Evolutionary conservation across 2,888 invertebrate species (phyloP).

Genomic region (Buathra laborator): DNA sequence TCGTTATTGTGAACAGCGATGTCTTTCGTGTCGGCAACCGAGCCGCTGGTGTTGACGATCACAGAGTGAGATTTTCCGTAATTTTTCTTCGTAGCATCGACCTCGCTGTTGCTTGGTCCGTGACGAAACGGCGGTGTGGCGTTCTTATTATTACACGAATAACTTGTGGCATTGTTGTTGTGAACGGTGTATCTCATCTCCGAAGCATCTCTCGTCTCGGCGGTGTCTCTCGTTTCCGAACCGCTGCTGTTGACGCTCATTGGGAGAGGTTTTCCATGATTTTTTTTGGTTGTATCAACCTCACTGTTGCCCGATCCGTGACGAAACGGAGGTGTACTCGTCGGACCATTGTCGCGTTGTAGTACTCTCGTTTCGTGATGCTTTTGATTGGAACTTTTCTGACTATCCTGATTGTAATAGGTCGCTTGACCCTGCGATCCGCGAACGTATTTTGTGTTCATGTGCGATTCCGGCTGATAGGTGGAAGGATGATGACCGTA

Average conservation of each 20-base stretch:
- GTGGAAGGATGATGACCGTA: constrained; percentile 78
- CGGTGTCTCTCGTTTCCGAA: not conserved
- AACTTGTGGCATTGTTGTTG: not conserved
- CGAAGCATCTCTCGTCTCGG: not conserved
- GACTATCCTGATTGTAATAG: constrained; percentile 84
- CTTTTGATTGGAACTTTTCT: constrained; percentile 72
- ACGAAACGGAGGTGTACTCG: constrained; percentile 63
- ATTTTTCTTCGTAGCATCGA: too few relatives aligned
- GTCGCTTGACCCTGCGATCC: constrained; percentile 73
- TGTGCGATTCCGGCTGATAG: constrained; percentile 83
- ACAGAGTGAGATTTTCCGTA: too few relatives aligned
- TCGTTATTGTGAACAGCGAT: too few relatives aligned
- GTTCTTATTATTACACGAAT: constrained; percentile 38
- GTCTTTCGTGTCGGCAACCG: too few relatives aligned
- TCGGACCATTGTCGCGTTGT: constrained; percentile 70
- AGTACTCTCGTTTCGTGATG: constrained; percentile 75
- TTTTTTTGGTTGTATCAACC: constrained; percentile 74
- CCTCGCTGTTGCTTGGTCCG: constrained; percentile 51
- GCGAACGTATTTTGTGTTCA: constrained; percentile 82
- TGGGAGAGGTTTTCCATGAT: constrained; percentile 22
- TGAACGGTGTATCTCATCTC: not conserved
- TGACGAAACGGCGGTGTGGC: constrained; percentile 69
- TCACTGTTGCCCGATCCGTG: constrained; percentile 61
- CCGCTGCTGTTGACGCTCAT: constrained; percentile 38
- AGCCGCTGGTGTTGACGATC: too few relatives aligned